A percentile compares a stretch with the other conserved stretches of the same genome.
Conservation (phyloP, 2,113 vertebrate species). For the Morone chrysops region DNA sequence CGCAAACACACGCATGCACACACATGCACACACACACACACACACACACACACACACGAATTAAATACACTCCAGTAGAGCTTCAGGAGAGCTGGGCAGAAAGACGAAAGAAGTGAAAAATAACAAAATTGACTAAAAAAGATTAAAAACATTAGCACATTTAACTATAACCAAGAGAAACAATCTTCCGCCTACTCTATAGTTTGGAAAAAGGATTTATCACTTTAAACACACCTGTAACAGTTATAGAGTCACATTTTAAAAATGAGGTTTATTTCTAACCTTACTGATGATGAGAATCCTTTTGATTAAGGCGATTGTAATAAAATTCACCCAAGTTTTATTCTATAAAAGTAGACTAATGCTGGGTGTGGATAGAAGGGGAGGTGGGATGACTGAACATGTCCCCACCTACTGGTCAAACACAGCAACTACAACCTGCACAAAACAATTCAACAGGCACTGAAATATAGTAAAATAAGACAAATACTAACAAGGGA, state of each 20-base stretch:
- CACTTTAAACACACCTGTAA: not conserved
- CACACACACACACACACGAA: slow-evolving; percentile 50
- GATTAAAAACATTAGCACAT: not conserved
- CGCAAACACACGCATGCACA: slow-evolving; percentile 29
- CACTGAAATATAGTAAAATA: not conserved
- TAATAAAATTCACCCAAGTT: not conserved
- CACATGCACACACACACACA: not conserved
- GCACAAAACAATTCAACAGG: slow-evolving; percentile 7
- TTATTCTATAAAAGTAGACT: not conserved
- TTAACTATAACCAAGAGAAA: not conserved
- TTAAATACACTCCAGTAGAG: slow-evolving; percentile 50
- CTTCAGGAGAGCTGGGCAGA: slow-evolving; percentile 35
- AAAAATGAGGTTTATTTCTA: not conserved
- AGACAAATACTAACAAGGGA: slow-evolving; percentile 1
- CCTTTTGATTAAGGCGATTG: not conserved
- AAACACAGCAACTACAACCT: slow-evolving; percentile 29
- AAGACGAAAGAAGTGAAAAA: slow-evolving; percentile 30
- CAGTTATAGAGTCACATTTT: not conserved
- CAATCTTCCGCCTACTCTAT: not conserved
- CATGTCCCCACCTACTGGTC: slow-evolving; percentile 77
- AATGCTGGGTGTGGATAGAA: not conserved
- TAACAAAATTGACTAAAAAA: not conserved
- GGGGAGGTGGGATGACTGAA: not conserved
- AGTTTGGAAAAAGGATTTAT: no score
- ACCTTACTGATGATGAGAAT: not conserved